Conservation (phyloP, 2,797 vertebrate genomes). For the Oreochromis mossambicus region DNA sequence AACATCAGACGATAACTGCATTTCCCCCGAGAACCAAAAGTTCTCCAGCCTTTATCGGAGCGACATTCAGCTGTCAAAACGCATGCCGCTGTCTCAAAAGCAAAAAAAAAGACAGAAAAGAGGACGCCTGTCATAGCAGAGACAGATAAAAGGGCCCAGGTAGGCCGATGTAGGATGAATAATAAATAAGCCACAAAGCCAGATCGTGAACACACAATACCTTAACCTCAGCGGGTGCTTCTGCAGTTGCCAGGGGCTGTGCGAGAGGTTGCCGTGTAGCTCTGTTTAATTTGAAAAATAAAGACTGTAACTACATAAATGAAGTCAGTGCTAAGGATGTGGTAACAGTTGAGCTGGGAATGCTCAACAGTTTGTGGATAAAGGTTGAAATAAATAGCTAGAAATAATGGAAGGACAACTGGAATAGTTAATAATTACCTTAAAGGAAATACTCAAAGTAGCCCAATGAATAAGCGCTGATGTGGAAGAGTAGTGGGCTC, state of each 20-base stretch:
- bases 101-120: background rate
- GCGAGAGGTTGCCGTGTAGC: background rate
- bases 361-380: background rate
- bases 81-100: background rate
- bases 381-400: background rate
- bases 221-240: background rate
- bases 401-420: background rate
- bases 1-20: constrained; percentile 21
- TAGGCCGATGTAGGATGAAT: constrained; percentile 32
- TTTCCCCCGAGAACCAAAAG: background rate
- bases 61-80: constrained; percentile 50
- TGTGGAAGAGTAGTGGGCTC: background rate
- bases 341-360: background rate
- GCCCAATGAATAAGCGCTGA: background rate
- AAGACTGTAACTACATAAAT: background rate
- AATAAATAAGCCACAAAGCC: constrained; percentile 23
- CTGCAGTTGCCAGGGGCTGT: background rate
- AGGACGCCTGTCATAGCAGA: constrained; percentile 25
- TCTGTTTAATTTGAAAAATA: background rate
- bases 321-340: background rate
- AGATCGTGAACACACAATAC: background rate
- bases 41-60: constrained; percentile 14
- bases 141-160: constrained; percentile 35
- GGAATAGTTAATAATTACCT: background rate
- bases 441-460: background rate